Conservation (phyloP, 2,113 vertebrate species). For the Diphyllodes magnificus region DNA sequence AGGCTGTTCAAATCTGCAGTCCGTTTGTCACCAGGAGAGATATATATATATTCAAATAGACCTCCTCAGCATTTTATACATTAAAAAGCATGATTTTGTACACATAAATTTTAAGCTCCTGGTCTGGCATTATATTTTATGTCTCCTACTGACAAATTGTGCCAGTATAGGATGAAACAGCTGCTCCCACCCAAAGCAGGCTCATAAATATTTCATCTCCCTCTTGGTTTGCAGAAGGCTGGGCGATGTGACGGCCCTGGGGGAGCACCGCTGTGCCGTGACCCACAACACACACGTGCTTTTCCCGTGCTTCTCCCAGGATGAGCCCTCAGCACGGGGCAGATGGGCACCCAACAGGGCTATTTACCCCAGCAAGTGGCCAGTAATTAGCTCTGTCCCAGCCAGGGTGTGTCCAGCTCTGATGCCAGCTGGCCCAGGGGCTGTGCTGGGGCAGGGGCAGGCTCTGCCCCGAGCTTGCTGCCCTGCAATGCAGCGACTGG, state of each 20-base stretch:
- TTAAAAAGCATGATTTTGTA: background rate
- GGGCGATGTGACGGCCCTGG: background rate
- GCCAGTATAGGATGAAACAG: conserved; percentile 15
- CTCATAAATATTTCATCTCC: conserved; percentile 10
- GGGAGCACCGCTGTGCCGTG: rapidly evolving
- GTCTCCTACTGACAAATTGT: background rate
- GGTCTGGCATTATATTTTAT: background rate
- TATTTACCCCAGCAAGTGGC: background rate
- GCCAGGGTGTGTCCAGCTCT: rapidly evolving
- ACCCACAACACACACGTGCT: rapidly evolving
- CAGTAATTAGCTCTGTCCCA: background rate
- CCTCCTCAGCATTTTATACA: background rate
- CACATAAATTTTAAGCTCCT: background rate
- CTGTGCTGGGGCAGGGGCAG: background rate
- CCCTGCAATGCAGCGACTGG: background rate
- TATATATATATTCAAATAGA: background rate
- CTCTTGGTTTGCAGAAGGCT: background rate
- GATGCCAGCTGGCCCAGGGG: rapidly evolving
- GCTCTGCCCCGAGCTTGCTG: background rate
- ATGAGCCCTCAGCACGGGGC: background rate
- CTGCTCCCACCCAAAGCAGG: conserved; percentile 16
- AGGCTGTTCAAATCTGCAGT: background rate
- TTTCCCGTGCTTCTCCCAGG: rapidly evolving
- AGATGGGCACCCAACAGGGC: background rate
- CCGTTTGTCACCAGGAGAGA: background rate